Conservation (phyloP, 2,888 invertebrate species). For the Diarsia mendica region DNA sequence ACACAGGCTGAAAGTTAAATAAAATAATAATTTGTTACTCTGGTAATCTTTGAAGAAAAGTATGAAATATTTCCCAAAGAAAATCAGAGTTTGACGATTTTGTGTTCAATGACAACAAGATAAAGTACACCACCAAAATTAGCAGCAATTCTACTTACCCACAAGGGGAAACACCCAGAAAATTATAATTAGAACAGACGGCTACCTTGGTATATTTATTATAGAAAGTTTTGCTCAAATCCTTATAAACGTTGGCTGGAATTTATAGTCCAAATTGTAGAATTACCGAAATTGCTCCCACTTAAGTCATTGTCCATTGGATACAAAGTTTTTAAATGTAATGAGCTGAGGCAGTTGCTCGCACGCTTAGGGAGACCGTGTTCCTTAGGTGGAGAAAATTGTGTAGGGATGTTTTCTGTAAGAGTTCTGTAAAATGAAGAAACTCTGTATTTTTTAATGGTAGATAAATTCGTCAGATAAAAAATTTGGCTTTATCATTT, state of each 20-base stretch:
- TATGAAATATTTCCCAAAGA: too few species aligned
- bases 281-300: slow-evolving; percentile 58
- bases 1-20: too few species aligned
- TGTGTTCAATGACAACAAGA: background rate
- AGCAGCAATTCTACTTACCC: background rate
- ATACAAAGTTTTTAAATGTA: slow-evolving; percentile 52
- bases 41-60: too few species aligned
- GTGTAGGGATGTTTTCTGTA: background rate
- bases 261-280: slow-evolving; percentile 64
- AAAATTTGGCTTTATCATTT: too few species aligned
- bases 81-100: background rate
- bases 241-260: slow-evolving; percentile 56
- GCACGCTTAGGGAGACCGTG: slow-evolving; percentile 28
- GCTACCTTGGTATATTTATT: slow-evolving; percentile 65
- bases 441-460: background rate
- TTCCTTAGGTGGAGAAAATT: slow-evolving; percentile 17
- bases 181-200: slow-evolving; percentile 39
- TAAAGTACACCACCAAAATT: background rate
- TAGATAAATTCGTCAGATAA: too few species aligned
- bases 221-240: slow-evolving; percentile 61
- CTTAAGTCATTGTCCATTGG: slow-evolving; percentile 60
- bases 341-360: slow-evolving; percentile 41
- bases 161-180: slow-evolving; percentile 10
- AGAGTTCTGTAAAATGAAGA: background rate
- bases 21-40: too few species aligned